Evolutionary conservation across 2,888 invertebrate species (phyloP).

Genomic region (Cactoblastis cactorum): DNA sequence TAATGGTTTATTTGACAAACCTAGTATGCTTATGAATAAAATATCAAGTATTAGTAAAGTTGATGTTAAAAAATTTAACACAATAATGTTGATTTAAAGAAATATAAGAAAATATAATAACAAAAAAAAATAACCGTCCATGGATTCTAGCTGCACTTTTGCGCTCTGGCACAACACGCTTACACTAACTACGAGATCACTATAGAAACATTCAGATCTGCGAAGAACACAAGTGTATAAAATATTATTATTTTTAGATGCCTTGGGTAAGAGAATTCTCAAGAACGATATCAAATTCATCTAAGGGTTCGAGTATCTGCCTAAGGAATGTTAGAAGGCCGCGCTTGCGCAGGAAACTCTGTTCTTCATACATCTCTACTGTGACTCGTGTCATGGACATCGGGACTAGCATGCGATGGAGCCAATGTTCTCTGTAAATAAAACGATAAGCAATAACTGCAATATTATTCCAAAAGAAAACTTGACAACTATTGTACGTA

Average conservation of each 20-base stretch:
- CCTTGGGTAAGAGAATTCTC: conserved; percentile 90
- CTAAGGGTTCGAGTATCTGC: conserved; percentile 93
- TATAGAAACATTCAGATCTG: conserved; percentile 2
- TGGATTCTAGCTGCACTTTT: too few relatives aligned
- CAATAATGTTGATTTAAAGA: too few relatives aligned
- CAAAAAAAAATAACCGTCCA: too few relatives aligned
- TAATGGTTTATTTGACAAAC: too few relatives aligned
- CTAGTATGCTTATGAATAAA: too few relatives aligned
- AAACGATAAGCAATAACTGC: too few relatives aligned
- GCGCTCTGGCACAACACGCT: neutral
- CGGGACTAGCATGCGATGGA: conserved; percentile 94
- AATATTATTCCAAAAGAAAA: too few relatives aligned
- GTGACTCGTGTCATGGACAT: conserved; percentile 95
- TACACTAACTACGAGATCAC: neutral
- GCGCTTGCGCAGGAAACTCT: conserved; percentile 94
- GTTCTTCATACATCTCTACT: conserved; percentile 96
- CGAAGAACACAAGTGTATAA: conserved; percentile 3
- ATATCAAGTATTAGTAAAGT: too few relatives aligned
- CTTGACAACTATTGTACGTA: too few relatives aligned
- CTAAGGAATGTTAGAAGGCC: conserved; percentile 92
- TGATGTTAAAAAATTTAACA: too few relatives aligned
- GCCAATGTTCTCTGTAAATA: conserved; percentile 89
- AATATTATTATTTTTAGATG: conserved; percentile 41
- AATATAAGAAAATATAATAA: too few relatives aligned
- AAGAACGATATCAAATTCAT: conserved; percentile 92